Base-by-base conservation (phyloP, 64 coral and sea anemone genomes). In the Platygyra sinensis region DNA sequence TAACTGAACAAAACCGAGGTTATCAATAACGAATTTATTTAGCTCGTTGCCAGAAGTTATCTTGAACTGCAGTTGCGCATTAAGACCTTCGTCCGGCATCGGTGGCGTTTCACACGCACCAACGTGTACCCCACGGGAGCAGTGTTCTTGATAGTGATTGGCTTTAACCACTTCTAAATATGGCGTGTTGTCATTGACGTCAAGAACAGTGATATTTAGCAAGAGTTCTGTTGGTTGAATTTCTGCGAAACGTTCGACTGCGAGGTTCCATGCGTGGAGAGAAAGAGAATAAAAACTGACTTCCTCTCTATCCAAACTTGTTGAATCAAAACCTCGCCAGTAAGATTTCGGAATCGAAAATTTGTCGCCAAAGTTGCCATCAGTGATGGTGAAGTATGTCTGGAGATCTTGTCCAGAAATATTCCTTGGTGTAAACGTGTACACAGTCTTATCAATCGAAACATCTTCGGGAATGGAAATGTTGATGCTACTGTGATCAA, bases 171-270 rank as follows among this genome's bases (percentile, higher is more conserved):
- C 24, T 1, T 76, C 51, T 30, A 92, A 74, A 50, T 86, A 82
- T 52, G 90, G 90, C 19, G 90, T 61, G 20, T 92, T 92, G 57
- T 92, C 90, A 42, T 92, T 92, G 11, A 92, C 61, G 67, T 92
- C 90, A 86, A 54, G 59, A 7, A 92, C 82, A 78, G 82, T 54
- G 76, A 92, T 55, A 64, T 92, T 92, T 22, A 92, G 90, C 51
- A 36, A 67, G 28, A 92, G 90, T 22, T 77, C 31, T 30, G 51
- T 65, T 31, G 90, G 57, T 24, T 32, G 64, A 20, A 92, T 92
- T 67, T 36, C 73, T 17, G 61, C 24, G 28, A 69, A 92, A 59
- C 24, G 72, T n/a, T 65, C 18, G 15, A 81, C 72, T 4, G 81
- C 90, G 10, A 77, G 60, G 52, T 92, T 92, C 18, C 50, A 78